Conservation (phyloP, 2,888 invertebrate genomes). For the Drosophila antonietae region DNA sequence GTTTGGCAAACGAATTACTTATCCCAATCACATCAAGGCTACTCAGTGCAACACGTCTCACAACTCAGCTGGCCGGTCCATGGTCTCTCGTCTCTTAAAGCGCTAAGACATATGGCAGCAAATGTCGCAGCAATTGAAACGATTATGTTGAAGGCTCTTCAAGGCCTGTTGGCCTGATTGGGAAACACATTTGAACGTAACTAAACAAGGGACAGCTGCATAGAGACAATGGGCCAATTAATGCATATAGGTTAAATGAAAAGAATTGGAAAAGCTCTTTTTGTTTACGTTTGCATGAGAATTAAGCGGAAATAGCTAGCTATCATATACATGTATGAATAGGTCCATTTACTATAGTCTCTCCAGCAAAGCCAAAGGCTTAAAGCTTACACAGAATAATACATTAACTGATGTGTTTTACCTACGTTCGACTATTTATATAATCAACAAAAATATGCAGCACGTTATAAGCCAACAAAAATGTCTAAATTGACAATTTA, state of each 20-base stretch:
- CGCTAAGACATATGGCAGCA: neutral
- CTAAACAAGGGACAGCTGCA: neutral
- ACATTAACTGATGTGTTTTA: neutral
- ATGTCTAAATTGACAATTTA: neutral
- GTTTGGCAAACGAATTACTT: slow-evolving; percentile 31
- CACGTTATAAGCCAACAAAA: neutral
- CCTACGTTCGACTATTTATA: neutral
- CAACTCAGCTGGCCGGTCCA: slow-evolving; percentile 8
- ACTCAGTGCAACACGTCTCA: slow-evolving; percentile 13
- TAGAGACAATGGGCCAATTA: neutral
- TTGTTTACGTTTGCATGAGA: neutral
- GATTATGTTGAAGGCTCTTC: neutral
- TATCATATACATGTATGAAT: no score
- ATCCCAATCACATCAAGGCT: slow-evolving; percentile 27
- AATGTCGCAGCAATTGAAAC: slow-evolving; percentile 1
- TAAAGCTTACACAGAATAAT: neutral
- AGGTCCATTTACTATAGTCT: neutral
- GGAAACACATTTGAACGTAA: neutral
- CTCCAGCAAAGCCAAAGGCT: neutral
- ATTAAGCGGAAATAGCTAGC: neutral
- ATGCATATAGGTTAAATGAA: neutral
- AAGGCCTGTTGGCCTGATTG: neutral
- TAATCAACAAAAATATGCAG: neutral
- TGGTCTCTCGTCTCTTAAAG: neutral
- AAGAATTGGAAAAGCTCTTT: neutral